Conservation (phyloP, 2,888 invertebrate genomes). For the Koerneria pararmatus region DNA sequence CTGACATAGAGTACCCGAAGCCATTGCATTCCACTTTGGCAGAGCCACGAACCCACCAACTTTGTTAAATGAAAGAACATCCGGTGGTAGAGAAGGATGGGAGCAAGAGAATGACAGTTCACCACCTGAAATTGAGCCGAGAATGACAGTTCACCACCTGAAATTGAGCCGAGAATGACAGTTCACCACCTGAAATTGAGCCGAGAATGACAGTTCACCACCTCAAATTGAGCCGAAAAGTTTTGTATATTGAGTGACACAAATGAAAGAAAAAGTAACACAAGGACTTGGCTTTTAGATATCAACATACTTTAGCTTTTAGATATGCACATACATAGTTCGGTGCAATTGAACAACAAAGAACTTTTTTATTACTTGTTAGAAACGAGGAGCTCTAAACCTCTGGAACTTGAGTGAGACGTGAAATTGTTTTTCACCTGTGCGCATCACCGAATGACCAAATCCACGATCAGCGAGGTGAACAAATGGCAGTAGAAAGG, state of each 20-base stretch:
- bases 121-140: constrained; percentile 46
- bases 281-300: no score
- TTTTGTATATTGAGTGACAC: no score
- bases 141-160: constrained; percentile 52
- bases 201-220: constrained; percentile 55
- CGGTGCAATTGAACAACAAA: no score
- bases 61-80: constrained; percentile 51
- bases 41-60: constrained; percentile 30
- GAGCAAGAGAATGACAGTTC: constrained; percentile 55
- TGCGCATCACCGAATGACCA: constrained; percentile 44
- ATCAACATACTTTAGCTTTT: no score
- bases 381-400: no score
- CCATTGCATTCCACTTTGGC: constrained; percentile 54
- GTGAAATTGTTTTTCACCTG: no score
- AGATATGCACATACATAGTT: no score
- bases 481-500: constrained; percentile 48
- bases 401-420: no score
- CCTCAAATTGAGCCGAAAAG: constrained; percentile 31
- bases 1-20: constrained; percentile 51
- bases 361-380: no score
- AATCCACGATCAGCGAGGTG: constrained; percentile 56
- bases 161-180: constrained; percentile 49
- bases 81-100: constrained; percentile 43
- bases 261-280: no score
- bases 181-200: constrained; percentile 46